Conservation (phyloP, 2,888 invertebrate species). For the Rotaria sp. region DNA sequence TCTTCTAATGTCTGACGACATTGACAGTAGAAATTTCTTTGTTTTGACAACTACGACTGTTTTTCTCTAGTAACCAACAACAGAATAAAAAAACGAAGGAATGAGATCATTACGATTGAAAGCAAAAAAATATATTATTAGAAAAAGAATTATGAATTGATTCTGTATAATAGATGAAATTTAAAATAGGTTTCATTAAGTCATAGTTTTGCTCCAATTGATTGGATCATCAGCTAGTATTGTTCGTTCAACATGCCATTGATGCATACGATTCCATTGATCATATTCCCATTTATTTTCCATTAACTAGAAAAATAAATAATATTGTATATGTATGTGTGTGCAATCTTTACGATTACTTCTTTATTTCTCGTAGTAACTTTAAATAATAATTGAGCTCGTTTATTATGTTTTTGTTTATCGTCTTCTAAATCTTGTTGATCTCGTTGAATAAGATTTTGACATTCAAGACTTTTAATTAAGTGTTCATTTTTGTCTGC, state of each 20-base stretch:
- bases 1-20: background rate
- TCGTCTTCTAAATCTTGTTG: constrained; percentile 31
- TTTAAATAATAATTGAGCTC: background rate
- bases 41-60: background rate
- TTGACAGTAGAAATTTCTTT: background rate
- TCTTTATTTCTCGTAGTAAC: constrained; percentile 33
- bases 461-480: constrained; percentile 28
- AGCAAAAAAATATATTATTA: background rate
- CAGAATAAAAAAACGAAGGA: background rate
- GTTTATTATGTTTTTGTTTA: constrained; percentile 15
- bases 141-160: too few species aligned
- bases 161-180: too few species aligned
- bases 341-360: background rate
- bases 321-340: background rate
- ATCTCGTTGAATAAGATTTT: constrained; percentile 31
- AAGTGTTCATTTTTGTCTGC: background rate
- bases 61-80: background rate
- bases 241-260: constrained; percentile 39
- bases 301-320: constrained; percentile 33
- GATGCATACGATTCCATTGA: constrained; percentile 31
- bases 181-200: background rate
- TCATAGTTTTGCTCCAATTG: constrained; percentile 40
- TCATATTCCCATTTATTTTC: constrained; percentile 39
- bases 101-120: background rate
- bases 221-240: constrained; percentile 36